phyloP scores from a whole-genome alignment of 2,797 vertebrate species.

The Champsocephalus esox region DNA sequence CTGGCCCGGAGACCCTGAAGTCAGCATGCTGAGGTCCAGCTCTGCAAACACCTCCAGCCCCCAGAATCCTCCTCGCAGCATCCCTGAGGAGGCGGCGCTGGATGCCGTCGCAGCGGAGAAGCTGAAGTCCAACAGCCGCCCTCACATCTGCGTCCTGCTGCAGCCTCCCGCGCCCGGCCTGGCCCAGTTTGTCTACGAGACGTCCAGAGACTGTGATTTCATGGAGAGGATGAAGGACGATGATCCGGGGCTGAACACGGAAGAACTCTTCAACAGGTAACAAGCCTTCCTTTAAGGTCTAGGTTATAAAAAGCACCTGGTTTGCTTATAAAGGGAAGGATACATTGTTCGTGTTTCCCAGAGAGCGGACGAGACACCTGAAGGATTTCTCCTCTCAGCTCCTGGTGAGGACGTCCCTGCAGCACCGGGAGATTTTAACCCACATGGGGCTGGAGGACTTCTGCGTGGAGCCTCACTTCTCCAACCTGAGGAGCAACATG shows the following conservation, averaged over 20 bases:
- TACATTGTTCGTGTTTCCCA: slow-evolving; percentile 18
- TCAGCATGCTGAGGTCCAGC: slow-evolving; percentile 85
- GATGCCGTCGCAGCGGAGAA: slow-evolving; percentile 90
- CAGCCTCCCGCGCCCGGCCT: slow-evolving; percentile 88
- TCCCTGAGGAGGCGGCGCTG: slow-evolving; percentile 87
- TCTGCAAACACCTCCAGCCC: neutral
- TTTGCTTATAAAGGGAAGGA: neutral
- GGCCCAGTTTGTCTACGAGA: slow-evolving; percentile 91
- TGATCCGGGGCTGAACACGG: slow-evolving; percentile 68
- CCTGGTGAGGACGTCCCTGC: slow-evolving; percentile 84
- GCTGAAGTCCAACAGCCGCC: slow-evolving; percentile 94
- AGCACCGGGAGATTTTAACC: slow-evolving; percentile 87
- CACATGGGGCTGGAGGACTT: slow-evolving; percentile 92
- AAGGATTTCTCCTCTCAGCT: slow-evolving; percentile 86
- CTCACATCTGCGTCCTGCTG: slow-evolving; percentile 90
- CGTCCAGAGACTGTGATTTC: slow-evolving; percentile 91
- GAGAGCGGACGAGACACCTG: slow-evolving; percentile 84
- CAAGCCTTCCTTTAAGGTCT: neutral
- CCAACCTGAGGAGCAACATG: slow-evolving; percentile 93
- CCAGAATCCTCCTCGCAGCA: slow-evolving; percentile 23
- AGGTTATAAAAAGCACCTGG: neutral
- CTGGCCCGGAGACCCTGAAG: slow-evolving; percentile 95
- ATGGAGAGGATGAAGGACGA: slow-evolving; percentile 85
- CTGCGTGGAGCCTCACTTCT: slow-evolving; percentile 92
- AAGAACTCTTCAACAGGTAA: slow-evolving; percentile 83